phyloP scores from a whole-genome alignment of 2,888 invertebrate species.

The Ditylenchus weischeri region DNA sequence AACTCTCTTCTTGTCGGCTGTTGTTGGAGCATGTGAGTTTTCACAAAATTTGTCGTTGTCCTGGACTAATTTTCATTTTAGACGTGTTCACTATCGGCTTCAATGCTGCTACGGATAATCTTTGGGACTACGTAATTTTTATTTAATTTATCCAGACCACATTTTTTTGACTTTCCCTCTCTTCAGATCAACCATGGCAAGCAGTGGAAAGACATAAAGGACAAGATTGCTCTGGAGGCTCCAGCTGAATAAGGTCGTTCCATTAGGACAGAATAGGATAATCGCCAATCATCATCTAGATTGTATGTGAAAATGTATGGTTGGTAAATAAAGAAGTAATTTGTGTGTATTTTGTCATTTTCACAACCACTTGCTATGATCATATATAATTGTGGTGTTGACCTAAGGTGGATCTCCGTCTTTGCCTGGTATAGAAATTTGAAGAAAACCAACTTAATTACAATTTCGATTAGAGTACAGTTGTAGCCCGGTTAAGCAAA shows the following conservation, averaged over 20 bases:
- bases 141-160: not conserved
- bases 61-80: not conserved
- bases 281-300: too few species aligned
- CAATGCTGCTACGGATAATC: conserved; percentile 44
- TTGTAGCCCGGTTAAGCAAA: too few species aligned
- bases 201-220: conserved; percentile 56
- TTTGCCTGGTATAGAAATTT: too few species aligned
- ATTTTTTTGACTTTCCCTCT: not conserved
- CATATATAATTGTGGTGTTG: too few species aligned
- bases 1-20: conserved; percentile 48
- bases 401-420: too few species aligned
- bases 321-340: too few species aligned
- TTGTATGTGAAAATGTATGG: too few species aligned
- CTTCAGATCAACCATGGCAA: conserved; percentile 53
- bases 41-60: not conserved
- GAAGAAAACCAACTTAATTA: too few species aligned
- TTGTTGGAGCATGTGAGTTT: conserved; percentile 50
- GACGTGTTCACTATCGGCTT: conserved; percentile 16
- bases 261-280: not conserved
- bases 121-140: conserved; percentile 47
- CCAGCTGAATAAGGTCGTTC: not conserved
- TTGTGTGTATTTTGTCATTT: too few species aligned
- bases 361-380: too few species aligned
- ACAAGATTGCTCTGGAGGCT: conserved; percentile 14
- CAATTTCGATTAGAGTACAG: too few species aligned